A percentile compares a stretch with the other conserved stretches of the same genome.
Evolutionary conservation across 2,888 invertebrate genomes (phyloP).

Genomic region (Drosophila testacea): DNA sequence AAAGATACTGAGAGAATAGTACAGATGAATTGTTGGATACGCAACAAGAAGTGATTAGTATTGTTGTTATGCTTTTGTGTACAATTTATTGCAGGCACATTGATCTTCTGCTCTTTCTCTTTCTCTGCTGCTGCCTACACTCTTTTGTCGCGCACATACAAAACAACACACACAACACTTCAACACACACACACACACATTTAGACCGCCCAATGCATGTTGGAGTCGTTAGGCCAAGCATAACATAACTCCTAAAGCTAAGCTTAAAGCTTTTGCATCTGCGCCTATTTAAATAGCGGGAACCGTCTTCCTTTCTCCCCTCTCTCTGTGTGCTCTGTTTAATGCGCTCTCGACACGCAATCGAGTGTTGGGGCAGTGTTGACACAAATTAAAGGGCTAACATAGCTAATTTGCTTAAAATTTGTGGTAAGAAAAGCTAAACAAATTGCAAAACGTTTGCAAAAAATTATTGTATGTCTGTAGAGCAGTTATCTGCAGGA

Average conservation of each 20-base stretch:
- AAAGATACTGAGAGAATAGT: background rate
- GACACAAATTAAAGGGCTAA: no score
- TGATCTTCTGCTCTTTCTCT: constrained; percentile 33
- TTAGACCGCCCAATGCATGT: constrained; percentile 74
- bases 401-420: no score
- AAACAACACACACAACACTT: background rate
- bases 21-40: constrained; percentile 48
- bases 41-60: constrained; percentile 62
- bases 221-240: constrained; percentile 69
- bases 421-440: no score
- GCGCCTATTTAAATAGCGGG: constrained; percentile 72
- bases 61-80: constrained; percentile 61
- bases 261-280: constrained; percentile 52
- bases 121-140: constrained; percentile 1
- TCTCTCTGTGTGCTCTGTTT: constrained; percentile 65
- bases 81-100: constrained; percentile 67
- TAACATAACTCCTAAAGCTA: constrained; percentile 37
- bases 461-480: no score
- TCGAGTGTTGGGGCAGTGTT: constrained; percentile 1
- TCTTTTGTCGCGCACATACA: constrained; percentile 48
- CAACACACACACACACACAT: background rate
- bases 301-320: constrained; percentile 20
- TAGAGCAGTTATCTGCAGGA: no score
- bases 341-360: constrained; percentile 72
- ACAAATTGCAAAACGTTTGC: no score